Conservation (phyloP, 2,888 invertebrate genomes). For the Drosophila lutescens region DNA sequence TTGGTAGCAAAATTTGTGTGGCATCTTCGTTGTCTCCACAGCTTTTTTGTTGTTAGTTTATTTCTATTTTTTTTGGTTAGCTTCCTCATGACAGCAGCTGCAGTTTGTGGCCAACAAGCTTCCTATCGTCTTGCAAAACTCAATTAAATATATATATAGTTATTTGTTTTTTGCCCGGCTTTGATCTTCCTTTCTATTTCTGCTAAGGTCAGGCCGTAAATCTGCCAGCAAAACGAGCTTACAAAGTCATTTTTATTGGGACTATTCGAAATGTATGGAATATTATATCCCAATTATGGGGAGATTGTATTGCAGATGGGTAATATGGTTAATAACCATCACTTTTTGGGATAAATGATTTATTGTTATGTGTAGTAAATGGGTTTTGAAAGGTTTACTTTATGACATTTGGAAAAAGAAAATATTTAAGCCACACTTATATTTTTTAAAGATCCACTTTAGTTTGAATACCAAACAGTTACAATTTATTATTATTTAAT, state of each 20-base stretch:
- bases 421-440: too few species aligned
- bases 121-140: constrained; percentile 52
- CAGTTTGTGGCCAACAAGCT: constrained; percentile 40
- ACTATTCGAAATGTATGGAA: background rate
- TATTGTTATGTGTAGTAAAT: background rate
- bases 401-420: background rate
- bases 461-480: too few species aligned
- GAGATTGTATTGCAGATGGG: background rate
- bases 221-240: constrained; percentile 4
- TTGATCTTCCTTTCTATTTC: constrained; percentile 48
- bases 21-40: constrained; percentile 33
- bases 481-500: too few species aligned
- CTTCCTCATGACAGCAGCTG: constrained; percentile 22
- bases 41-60: background rate
- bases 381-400: background rate
- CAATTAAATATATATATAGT: constrained; percentile 56
- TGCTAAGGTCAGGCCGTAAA: constrained; percentile 40
- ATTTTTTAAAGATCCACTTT: too few species aligned
- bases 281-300: background rate
- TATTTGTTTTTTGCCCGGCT: constrained; percentile 1
- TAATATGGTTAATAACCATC: background rate
- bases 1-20: constrained; percentile 59
- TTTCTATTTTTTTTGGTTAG: background rate
- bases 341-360: too few species aligned
- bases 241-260: background rate